Conservation (phyloP, 2,797 vertebrate genomes). For the Diplodus puntazzo region DNA sequence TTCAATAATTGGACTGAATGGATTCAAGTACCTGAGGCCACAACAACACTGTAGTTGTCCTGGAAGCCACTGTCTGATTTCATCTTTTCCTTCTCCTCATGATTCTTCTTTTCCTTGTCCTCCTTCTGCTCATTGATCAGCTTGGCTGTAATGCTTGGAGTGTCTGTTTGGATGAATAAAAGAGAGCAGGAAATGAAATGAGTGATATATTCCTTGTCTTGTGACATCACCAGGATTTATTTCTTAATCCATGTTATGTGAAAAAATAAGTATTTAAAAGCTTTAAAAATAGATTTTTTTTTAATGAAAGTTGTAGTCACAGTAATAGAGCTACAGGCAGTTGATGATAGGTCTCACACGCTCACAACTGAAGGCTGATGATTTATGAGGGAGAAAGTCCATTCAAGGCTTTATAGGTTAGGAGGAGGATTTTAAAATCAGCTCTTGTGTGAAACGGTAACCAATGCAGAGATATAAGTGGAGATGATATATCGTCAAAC, state of each 20-base stretch:
- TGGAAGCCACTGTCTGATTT: conserved; percentile 98
- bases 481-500: no score
- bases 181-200: background rate
- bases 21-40: conserved; percentile 91
- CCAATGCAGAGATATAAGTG: no score
- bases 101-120: conserved; percentile 99
- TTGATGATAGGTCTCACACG: background rate
- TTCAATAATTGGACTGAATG: background rate
- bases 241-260: background rate
- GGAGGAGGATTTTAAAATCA: no score
- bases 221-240: background rate
- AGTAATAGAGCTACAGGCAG: background rate
- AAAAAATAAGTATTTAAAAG: background rate
- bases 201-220: background rate
- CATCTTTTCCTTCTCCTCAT: conserved; percentile 99
- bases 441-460: no score
- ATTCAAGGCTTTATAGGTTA: no score
- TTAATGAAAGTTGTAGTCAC: background rate
- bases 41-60: conserved; percentile 98
- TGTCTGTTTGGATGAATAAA: conserved; percentile 85
- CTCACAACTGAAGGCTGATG: background rate
- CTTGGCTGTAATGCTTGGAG: conserved; percentile 98
- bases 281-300: background rate
- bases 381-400: no score
- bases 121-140: conserved; percentile 98